phyloP scores from a whole-genome alignment of 2,113 vertebrate genomes.

The Rousettus leschenaultii region DNA sequence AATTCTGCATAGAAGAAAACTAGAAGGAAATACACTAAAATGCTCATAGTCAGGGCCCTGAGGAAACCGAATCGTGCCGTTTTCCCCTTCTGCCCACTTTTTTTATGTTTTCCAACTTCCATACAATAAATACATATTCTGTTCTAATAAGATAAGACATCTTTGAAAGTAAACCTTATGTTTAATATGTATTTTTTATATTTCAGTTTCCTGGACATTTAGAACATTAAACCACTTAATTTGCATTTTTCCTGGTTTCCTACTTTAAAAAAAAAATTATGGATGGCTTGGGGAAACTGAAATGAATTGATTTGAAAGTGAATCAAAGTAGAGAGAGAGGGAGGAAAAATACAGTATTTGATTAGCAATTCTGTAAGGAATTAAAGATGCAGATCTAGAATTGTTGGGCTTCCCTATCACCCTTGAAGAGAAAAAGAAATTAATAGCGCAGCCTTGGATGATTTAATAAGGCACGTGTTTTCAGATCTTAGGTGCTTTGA shows the following conservation, averaged over 20 bases:
- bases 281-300: neutral
- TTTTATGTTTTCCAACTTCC: neutral
- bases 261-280: neutral
- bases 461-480: slow-evolving; percentile 32
- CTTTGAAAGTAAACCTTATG: neutral
- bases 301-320: slow-evolving; percentile 5
- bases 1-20: neutral
- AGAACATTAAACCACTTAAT: neutral
- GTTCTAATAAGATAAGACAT: neutral
- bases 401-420: neutral
- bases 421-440: neutral
- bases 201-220: neutral
- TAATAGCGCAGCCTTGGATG: neutral
- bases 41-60: neutral
- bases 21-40: neutral
- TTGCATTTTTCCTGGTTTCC: neutral
- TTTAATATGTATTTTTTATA: neutral
- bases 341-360: neutral
- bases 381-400: neutral
- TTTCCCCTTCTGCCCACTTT: neutral
- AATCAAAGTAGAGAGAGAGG: neutral
- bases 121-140: neutral
- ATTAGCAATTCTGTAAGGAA: slow-evolving; percentile 5
- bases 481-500: neutral
- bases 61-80: neutral